Evolutionary conservation across 2,888 invertebrate species (phyloP), one percentile per base, ranked within the genome.

Genomic region (Frankliniella intonsa): DNA sequence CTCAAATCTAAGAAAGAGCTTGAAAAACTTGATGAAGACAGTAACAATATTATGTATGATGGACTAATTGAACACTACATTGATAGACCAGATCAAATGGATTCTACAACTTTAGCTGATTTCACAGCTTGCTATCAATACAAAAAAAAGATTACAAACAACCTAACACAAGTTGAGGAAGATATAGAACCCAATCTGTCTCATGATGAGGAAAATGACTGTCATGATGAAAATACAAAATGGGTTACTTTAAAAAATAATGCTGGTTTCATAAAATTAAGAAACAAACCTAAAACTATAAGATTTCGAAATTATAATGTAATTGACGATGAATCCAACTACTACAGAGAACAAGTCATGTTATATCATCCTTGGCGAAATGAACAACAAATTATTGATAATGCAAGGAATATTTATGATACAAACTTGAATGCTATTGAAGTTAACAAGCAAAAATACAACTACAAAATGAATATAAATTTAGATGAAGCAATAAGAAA

Each of bases 51-150:
- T 38, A 83, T 82, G 27, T 50, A 25, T 10, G 81, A 27, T 50
- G 85, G 85, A 19, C 69, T 86, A 0, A 49, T 85, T 1, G 85
- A 86, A 11, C 83, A 85, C n/a, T 87, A 86, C 82, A 50, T 82
- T 12, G 83, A 84, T 12, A 81, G 86, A 80, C 85, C 86, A 65
- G 69, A 83, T 14, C 50, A 81, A 14, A 80, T 86, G 19, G 84
- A 86, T 80, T 69, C 84, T 22, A 81, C 84, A 11, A 85, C 85
- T 82, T 83, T 86, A 3, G 86, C 86, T 1, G 84, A 86, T n/a
- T 85, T 86, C 84, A 85, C 84, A 0, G 82, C 84, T 0, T 25
- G 50, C 3, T 85, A 83, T 79, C 82, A 83, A 14, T 83, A 79
- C 55, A 22, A 27, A 50, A 81, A 51, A 49, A 22, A 50, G 65